Evolutionary conservation across 2,113 vertebrate genomes (phyloP).

Genomic region (Pleuronectes platessa): DNA sequence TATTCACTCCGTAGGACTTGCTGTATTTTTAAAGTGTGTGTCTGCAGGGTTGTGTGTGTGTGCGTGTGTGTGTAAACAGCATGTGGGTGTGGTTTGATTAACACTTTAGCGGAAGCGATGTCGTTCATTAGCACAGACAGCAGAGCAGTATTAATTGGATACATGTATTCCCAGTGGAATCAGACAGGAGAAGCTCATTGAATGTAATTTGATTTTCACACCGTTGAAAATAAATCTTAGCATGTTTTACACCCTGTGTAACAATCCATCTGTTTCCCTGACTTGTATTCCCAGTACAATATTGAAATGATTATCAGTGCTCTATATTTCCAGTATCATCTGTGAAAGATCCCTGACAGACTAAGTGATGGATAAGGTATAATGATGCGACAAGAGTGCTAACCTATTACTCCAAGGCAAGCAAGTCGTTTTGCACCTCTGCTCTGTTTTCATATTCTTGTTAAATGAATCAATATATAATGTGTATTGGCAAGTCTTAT

Average conservation of each 20-base stretch:
- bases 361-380: background rate
- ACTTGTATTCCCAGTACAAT: background rate
- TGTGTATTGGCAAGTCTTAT: too few species aligned
- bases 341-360: background rate
- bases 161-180: conserved; percentile 34
- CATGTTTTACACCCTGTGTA: conserved; percentile 17
- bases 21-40: background rate
- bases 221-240: conserved; percentile 30
- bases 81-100: conserved; percentile 32
- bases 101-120: conserved; percentile 39
- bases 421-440: too few species aligned
- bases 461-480: background rate
- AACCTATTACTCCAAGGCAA: background rate
- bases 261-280: conserved; percentile 16
- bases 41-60: background rate
- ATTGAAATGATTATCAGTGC: conserved; percentile 19
- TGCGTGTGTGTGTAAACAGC: background rate
- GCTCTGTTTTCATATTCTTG: background rate
- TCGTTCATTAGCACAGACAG: conserved; percentile 49
- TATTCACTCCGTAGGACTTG: background rate
- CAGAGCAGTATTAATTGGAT: conserved; percentile 33
- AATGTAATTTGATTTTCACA: conserved; percentile 40
- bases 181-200: conserved; percentile 13
- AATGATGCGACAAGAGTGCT: background rate
- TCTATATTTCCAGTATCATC: background rate